phyloP scores from a whole-genome alignment of 2,113 vertebrate genomes.

The Ramphastos sulfuratus region DNA sequence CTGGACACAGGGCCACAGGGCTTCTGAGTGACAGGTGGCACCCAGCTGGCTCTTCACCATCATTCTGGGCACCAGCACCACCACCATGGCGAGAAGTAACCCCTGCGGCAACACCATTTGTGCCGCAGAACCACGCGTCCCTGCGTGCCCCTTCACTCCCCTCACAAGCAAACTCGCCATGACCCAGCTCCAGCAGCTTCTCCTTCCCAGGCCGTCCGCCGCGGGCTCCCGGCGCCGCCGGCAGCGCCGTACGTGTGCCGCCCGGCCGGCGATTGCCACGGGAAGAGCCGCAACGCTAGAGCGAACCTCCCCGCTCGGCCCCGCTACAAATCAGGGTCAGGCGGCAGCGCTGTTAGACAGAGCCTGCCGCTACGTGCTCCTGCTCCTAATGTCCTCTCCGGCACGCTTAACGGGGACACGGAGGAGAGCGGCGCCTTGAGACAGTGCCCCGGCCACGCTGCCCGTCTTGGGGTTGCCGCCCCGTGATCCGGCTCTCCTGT shows the following conservation, averaged over 20 bases:
- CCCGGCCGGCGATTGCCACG: conserved; percentile 18
- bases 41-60: neutral
- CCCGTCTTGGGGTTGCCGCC: neutral
- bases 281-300: conserved; percentile 50
- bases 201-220: neutral
- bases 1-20: neutral
- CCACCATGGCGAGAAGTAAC: neutral
- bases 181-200: neutral
- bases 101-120: rapidly evolving
- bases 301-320: conserved; percentile 60
- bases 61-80: rapidly evolving
- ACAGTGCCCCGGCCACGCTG: neutral
- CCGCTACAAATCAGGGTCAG: conserved; percentile 67
- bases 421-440: neutral
- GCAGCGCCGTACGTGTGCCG: neutral
- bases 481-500: rapidly evolving
- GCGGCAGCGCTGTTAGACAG: conserved; percentile 47
- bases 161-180: rapidly evolving
- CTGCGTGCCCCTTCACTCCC: neutral
- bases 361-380: conserved; percentile 41
- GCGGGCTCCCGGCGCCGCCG: neutral
- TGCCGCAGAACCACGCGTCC: rapidly evolving
- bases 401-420: neutral
- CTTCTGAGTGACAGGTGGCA: neutral
- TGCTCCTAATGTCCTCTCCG: conserved; percentile 55